phyloP scores from a whole-genome alignment of 1,140 invertebrate genomes.

The Sarcophaga peregrina region DNA sequence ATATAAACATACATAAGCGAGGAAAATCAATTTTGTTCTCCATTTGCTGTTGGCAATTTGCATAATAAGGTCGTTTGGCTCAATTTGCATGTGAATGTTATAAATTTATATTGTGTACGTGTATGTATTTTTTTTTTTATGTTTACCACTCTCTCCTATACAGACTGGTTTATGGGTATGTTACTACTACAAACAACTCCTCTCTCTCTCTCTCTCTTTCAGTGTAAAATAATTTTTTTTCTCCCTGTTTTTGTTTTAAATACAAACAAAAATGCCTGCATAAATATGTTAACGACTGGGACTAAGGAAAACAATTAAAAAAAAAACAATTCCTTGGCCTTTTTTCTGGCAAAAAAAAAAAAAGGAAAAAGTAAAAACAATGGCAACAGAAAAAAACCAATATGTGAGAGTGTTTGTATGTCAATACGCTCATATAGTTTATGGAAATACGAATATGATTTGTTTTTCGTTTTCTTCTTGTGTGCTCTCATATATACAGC shows the following conservation, averaged over 20 bases:
- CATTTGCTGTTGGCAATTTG: conserved; percentile 67
- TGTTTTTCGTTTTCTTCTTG: neutral
- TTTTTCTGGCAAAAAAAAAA: neutral
- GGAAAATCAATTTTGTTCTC: conserved; percentile 67
- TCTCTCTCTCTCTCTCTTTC: neutral
- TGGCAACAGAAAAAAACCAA: neutral
- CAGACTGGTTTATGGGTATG: too few relatives aligned
- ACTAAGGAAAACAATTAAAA: too few relatives aligned
- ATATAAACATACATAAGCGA: conserved; percentile 34
- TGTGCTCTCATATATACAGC: too few relatives aligned
- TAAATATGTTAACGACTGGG: neutral
- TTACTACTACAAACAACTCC: neutral
- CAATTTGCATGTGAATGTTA: conserved; percentile 67
- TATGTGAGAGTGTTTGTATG: neutral
- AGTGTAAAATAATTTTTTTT: neutral
- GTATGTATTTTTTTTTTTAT: conserved; percentile 30
- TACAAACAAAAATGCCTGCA: neutral
- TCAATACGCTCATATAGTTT: neutral
- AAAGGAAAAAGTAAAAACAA: too few relatives aligned
- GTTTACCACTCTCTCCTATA: neutral
- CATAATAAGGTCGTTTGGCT: conserved; percentile 67
- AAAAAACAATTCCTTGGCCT: neutral
- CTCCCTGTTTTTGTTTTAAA: neutral
- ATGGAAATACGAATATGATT: neutral
- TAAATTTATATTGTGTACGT: conserved; percentile 57